Percentiles rank a stretch among this genome's conserved stretches.
phyloP scores from a whole-genome alignment of 2,888 invertebrate species.

The Mythimna lalbum region DNA sequence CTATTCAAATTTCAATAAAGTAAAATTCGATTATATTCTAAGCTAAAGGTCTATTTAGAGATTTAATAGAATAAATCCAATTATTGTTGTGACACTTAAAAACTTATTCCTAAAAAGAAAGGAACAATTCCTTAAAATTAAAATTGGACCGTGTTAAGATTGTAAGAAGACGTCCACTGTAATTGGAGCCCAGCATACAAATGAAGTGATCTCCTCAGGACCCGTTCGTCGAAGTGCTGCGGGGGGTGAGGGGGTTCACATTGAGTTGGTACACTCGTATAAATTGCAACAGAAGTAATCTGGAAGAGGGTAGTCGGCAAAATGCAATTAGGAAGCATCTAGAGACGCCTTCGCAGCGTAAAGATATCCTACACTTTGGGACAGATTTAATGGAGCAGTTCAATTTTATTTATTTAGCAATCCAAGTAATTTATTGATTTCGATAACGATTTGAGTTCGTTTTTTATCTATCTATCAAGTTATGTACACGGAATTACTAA shows the following conservation, averaged over 20 bases:
- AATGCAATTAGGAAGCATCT: conserved; percentile 76
- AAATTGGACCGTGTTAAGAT: conserved; percentile 64
- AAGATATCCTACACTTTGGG: conserved; percentile 65
- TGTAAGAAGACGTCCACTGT: conserved; percentile 60
- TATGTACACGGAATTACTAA: too few species aligned
- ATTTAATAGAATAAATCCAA: conserved; percentile 54
- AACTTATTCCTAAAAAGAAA: conserved; percentile 55
- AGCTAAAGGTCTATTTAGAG: background rate
- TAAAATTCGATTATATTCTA: too few species aligned
- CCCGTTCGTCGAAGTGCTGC: conserved; percentile 42
- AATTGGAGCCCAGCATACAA: conserved; percentile 59
- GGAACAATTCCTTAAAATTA: conserved; percentile 64
- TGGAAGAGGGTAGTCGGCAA: conserved; percentile 69
- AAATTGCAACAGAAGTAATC: conserved; percentile 77
- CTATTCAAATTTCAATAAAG: background rate
- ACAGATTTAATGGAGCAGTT: conserved; percentile 26
- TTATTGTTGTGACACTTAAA: conserved; percentile 54
- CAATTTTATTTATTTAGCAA: background rate
- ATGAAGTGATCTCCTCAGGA: conserved; percentile 51
- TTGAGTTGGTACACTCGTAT: conserved; percentile 67
- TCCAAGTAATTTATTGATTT: background rate
- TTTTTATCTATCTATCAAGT: too few species aligned
- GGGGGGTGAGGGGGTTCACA: conserved; percentile 58
- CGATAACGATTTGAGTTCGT: background rate
- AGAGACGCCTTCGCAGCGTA: conserved; percentile 66